Evolutionary conservation across 2,888 invertebrate species (phyloP), one percentile per base, ranked within the genome.

Genomic region (Caenorhabditis parvicauda): DNA sequence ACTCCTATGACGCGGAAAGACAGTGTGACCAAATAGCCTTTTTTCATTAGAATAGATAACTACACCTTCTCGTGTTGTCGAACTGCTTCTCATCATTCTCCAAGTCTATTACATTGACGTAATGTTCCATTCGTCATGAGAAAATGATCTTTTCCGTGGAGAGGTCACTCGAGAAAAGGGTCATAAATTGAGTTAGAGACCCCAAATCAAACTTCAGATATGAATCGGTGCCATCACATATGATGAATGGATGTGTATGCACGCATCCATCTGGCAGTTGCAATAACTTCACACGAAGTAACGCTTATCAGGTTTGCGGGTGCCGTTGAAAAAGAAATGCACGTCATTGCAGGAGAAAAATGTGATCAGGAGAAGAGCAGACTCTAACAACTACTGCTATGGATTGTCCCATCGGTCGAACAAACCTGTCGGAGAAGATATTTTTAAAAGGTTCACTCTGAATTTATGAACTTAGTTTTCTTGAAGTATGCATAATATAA

Each of bases 241-340:
- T 61, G 49, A 76, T 80, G 61, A 75, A 78, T 58, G 79, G 79
- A 22, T 79, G 79, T 60, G 74, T 76, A 14, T 79, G 79, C 59
- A 77, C 77, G 14, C 57, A 66, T 45, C 76, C 77, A n/a, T 64
- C 73, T 38, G 79, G 79, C 25, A 45, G 46, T 17, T 79, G 79
- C 54, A 79, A 79, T 52, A 67, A 72, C 38, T 59, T 76, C 29
- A 75, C 75, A 41, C 57, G 65, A 32, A 75, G 75, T 25, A 54
- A 69, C 42, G 59, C 62, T 28, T 75, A 72, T 45, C 76, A 78
- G 59, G 71, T 69, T n/a, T n/a, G n/a, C n/a, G n/a, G n/a, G n/a
- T n/a, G n/a, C n/a, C n/a, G n/a, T n/a, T n/a, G n/a, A n/a, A n/a
- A n/a, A 32, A 17, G 38, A 46, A 48, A 29, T 19, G 17, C 22